Percentiles rank a stretch among this genome's conserved stretches.
phyloP scores from a whole-genome alignment of 2,113 vertebrate genomes.

The Morone chrysops region DNA sequence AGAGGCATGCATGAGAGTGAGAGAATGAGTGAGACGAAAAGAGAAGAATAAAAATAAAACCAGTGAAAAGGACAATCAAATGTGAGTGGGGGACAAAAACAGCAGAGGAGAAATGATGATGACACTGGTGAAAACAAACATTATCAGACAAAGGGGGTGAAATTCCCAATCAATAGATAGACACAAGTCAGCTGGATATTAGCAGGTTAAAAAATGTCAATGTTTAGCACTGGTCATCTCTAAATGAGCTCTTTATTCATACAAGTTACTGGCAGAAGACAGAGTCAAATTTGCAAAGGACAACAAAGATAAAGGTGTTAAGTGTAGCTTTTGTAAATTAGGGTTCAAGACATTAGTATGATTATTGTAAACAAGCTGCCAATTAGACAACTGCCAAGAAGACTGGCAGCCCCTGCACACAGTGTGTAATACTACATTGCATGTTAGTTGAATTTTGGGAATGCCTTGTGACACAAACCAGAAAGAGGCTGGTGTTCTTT shows the following conservation, averaged over 20 bases:
- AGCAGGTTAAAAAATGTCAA: slow-evolving; percentile 1
- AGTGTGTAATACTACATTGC: too few species aligned
- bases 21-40: slow-evolving; percentile 92
- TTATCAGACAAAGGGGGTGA: slow-evolving; percentile 35
- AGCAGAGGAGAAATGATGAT: slow-evolving; percentile 46
- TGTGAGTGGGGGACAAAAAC: slow-evolving; percentile 74
- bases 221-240: background rate
- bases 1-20: slow-evolving; percentile 97
- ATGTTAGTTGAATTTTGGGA: too few species aligned
- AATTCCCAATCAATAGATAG: slow-evolving; percentile 64
- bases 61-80: slow-evolving; percentile 87
- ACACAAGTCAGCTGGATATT: slow-evolving; percentile 66
- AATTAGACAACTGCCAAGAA: slow-evolving; percentile 4
- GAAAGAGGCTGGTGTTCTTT: slow-evolving; percentile 16
- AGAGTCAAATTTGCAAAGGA: background rate
- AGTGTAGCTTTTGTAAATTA: background rate
- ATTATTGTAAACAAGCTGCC: slow-evolving; percentile 1
- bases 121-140: slow-evolving; percentile 45
- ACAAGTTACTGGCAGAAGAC: background rate
- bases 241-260: background rate
- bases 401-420: slow-evolving; percentile 9
- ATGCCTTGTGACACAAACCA: slow-evolving; percentile 21
- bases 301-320: slow-evolving; percentile 10
- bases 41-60: slow-evolving; percentile 79
- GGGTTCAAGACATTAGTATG: background rate